A percentile compares a stretch with the other conserved stretches of the same genome.
Conservation (phyloP, 1,140 invertebrate species). For the Tetragnatha versicolor region DNA sequence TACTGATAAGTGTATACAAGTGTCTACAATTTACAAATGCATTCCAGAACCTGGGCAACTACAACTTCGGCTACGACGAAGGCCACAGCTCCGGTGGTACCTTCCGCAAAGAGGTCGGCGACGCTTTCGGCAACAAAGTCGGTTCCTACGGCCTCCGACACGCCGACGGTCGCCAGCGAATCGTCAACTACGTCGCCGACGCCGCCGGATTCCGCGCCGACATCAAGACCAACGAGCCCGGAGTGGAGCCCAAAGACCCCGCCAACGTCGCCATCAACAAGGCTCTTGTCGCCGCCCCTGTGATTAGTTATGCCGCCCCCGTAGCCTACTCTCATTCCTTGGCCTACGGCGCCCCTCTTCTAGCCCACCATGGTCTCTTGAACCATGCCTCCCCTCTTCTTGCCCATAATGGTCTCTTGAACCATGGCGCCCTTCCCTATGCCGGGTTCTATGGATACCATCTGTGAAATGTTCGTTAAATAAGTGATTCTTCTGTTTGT, state of each 20-base stretch:
- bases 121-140: conserved; percentile 32
- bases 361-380: conserved; percentile 37
- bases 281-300: conserved; percentile 43
- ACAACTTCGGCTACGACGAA: conserved; percentile 58
- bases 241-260: conserved; percentile 56
- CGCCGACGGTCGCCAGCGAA: conserved; percentile 57
- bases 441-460: not conserved
- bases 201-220: conserved; percentile 59
- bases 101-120: conserved; percentile 58
- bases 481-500: too few relatives aligned
- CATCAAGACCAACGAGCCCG: conserved; percentile 57
- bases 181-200: conserved; percentile 61
- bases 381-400: conserved; percentile 55
- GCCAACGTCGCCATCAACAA: conserved; percentile 57
- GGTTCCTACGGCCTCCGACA: conserved; percentile 59
- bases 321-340: too few relatives aligned
- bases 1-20: too few relatives aligned
- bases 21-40: too few relatives aligned
- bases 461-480: not conserved
- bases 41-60: conserved; percentile 54
- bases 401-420: not conserved
- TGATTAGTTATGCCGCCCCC: conserved; percentile 1
- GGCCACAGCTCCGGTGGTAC: conserved; percentile 58
- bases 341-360: conserved; percentile 61
- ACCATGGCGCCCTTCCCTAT: not conserved